phyloP scores from a whole-genome alignment of 2,888 invertebrate genomes.

The Pheosia tremula region DNA sequence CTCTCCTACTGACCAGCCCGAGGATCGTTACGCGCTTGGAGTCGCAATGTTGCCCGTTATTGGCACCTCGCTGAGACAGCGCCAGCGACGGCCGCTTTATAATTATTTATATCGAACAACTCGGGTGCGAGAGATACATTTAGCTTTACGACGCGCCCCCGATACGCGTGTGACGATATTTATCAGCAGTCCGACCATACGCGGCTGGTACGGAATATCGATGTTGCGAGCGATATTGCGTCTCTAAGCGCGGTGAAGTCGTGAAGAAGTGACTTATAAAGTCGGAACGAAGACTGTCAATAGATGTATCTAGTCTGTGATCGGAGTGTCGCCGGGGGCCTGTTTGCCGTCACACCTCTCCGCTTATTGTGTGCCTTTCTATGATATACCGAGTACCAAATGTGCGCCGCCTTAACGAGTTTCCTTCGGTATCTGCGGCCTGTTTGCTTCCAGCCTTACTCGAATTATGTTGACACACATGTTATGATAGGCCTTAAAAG shows the following conservation, averaged over 20 bases:
- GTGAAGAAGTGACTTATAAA: conserved; percentile 68
- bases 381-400: conserved; percentile 74
- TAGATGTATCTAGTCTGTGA: conserved; percentile 83
- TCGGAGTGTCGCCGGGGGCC: conserved; percentile 83
- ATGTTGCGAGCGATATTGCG: conserved; percentile 42
- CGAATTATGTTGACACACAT: not conserved
- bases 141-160: conserved; percentile 4
- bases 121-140: conserved; percentile 2
- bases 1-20: conserved; percentile 33
- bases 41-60: conserved; percentile 19
- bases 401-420: conserved; percentile 57
- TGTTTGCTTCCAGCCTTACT: not conserved
- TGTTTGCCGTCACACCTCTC: conserved; percentile 78
- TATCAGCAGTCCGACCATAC: conserved; percentile 4
- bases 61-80: conserved; percentile 10
- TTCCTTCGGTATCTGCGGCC: conserved; percentile 35
- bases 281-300: conserved; percentile 77
- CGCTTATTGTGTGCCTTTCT: conserved; percentile 83
- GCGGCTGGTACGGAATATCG: conserved; percentile 13
- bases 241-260: conserved; percentile 55
- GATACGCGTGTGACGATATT: conserved; percentile 1
- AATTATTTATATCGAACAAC: conserved; percentile 11
- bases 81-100: conserved; percentile 13
- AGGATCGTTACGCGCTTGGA: conserved; percentile 29
- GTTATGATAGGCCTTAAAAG: not conserved